Percentiles rank a stretch among this genome's conserved stretches.
These are phyloP conservation scores for Netta rufina DNA, from an alignment of 2,797 vertebrate genomes.

Conservation along the genomic window DNA sequence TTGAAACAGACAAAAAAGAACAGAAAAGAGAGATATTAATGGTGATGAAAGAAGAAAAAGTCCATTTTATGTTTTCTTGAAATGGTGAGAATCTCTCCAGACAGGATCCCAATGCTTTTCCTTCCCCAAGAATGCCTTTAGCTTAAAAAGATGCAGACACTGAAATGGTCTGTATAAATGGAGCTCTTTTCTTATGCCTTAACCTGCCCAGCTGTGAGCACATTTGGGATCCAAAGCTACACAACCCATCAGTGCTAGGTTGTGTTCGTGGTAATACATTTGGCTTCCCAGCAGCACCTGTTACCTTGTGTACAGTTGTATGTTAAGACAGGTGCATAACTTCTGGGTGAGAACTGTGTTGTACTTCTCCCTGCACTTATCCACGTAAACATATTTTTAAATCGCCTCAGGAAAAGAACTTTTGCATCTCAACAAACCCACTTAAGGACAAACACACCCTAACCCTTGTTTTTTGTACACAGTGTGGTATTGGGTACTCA, in stretches of 20 bases:
- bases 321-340: background rate
- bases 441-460: background rate
- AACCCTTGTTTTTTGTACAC: background rate
- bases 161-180: background rate
- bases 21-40: background rate
- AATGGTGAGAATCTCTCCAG: background rate
- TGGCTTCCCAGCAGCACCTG: background rate
- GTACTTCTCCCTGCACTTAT: background rate
- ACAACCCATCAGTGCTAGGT: background rate
- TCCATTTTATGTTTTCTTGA: background rate
- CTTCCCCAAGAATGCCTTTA: background rate
- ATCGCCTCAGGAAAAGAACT: background rate
- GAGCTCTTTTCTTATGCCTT: background rate
- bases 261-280: background rate
- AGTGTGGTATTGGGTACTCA: background rate
- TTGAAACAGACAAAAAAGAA: background rate
- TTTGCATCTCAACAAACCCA: background rate
- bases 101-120: background rate
- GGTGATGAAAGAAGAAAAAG: background rate
- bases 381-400: background rate
- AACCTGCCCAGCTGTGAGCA: rapidly evolving
- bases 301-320: background rate
- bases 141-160: background rate
- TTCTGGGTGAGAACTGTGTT: background rate
- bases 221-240: background rate